Percentiles rank a stretch among this genome's conserved stretches.
Evolutionary conservation across 2,797 vertebrate genomes (phyloP).

Genomic region (Perodicticus potto): DNA sequence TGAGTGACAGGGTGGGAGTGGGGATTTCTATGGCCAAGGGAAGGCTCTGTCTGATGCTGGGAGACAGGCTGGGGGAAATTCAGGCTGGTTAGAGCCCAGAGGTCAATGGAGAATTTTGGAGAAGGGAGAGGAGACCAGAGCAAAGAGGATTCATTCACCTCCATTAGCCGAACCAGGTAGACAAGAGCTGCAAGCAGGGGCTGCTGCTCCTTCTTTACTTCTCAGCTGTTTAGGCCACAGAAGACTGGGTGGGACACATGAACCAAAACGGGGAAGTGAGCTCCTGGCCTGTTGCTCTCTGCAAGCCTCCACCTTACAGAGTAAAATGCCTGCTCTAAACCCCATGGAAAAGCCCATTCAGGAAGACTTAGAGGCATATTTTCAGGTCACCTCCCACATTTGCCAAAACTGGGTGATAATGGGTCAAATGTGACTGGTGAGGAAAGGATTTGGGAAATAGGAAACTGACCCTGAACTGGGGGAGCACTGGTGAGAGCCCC

Average conservation of each 20-base stretch:
- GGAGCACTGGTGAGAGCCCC: not conserved
- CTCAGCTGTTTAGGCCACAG: not conserved
- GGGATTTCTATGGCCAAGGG: not conserved
- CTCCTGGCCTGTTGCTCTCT: not conserved
- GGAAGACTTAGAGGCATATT: not conserved
- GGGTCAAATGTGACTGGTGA: not conserved
- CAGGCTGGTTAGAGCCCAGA: not conserved
- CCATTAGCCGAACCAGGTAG: not conserved
- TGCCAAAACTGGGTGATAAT: not conserved
- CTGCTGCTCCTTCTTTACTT: not conserved
- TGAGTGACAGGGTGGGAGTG: not conserved
- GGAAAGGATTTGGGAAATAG: not conserved
- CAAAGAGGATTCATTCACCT: not conserved
- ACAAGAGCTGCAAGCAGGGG: not conserved
- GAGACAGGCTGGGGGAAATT: not conserved
- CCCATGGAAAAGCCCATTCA: not conserved
- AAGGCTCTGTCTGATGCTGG: not conserved
- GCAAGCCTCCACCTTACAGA: not conserved
- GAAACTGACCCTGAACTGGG: not conserved
- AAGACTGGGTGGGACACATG: not conserved
- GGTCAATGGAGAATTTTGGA: not conserved
- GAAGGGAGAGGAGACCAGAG: not conserved
- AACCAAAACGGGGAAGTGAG: not conserved
- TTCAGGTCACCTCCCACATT: not conserved
- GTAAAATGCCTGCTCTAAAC: not conserved